Evolutionary conservation across 2,113 vertebrate genomes (phyloP).

Genomic region (Peromyscus leucopus): DNA sequence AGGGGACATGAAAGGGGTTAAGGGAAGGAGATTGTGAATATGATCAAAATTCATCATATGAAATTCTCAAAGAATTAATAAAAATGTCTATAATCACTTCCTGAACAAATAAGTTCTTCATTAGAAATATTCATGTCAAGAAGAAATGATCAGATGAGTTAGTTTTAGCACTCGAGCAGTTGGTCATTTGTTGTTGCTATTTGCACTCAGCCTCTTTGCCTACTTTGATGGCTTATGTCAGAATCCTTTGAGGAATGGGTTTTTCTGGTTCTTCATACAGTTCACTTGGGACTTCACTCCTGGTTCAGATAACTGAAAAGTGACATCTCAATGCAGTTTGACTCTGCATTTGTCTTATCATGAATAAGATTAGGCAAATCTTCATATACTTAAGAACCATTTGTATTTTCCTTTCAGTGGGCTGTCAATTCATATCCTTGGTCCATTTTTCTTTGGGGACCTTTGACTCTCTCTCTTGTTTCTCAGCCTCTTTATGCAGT

Average conservation of each 20-base stretch:
- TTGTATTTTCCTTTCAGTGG: constrained; percentile 19
- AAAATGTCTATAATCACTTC: not conserved
- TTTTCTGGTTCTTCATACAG: not conserved
- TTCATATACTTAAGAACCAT: not conserved
- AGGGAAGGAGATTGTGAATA: no score
- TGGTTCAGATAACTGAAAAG: not conserved
- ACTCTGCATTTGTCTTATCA: constrained; percentile 7
- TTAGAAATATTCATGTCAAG: not conserved
- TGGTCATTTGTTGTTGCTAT: not conserved
- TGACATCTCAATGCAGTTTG: not conserved
- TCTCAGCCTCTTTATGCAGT: not conserved
- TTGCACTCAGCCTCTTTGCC: not conserved
- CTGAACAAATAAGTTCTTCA: not conserved
- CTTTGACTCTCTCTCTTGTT: not conserved
- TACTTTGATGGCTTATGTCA: not conserved
- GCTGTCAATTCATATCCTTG: not conserved
- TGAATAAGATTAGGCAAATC: constrained; percentile 16
- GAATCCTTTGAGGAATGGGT: not conserved
- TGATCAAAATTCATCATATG: not conserved
- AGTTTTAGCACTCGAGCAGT: not conserved
- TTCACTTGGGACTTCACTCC: not conserved
- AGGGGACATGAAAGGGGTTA: not conserved
- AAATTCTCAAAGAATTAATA: not conserved
- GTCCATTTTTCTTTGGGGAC: not conserved
- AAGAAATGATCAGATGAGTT: not conserved